Conservation (phyloP, 2,113 vertebrate species). For the Rhinichthys klamathensis region DNA sequence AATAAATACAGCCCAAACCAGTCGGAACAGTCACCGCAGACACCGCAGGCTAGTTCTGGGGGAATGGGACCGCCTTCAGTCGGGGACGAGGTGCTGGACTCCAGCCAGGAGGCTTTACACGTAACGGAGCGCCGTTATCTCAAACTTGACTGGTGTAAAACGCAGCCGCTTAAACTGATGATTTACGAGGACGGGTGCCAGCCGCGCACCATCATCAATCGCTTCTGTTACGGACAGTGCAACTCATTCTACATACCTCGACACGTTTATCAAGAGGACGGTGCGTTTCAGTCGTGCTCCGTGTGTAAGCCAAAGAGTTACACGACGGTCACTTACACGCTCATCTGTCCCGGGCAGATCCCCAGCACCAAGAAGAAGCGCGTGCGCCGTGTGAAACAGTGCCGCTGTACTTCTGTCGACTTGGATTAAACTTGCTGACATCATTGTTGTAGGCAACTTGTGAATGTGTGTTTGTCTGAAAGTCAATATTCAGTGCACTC, state of each 20-base stretch:
- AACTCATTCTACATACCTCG: constrained; percentile 98
- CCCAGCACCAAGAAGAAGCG: constrained; percentile 89
- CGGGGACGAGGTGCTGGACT: constrained; percentile 90
- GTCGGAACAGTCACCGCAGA: constrained; percentile 80
- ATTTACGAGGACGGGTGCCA: constrained; percentile 92
- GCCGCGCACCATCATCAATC: constrained; percentile 91
- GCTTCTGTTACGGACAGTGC: constrained; percentile 97
- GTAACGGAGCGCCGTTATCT: constrained; percentile 86
- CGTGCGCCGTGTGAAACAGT: constrained; percentile 94
- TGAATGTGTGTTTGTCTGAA: neutral
- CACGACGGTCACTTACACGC: constrained; percentile 91
- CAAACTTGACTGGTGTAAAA: constrained; percentile 81
- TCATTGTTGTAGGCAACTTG: neutral
- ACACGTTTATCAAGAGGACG: constrained; percentile 88
- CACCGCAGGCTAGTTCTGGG: constrained; percentile 76
- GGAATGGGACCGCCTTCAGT: constrained; percentile 76
- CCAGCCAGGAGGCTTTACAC: constrained; percentile 93
- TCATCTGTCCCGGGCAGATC: constrained; percentile 89
- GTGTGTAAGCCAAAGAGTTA: constrained; percentile 94
- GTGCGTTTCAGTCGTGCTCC: constrained; percentile 92
- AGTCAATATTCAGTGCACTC: neutral
- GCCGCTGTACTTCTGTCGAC: constrained; percentile 91
- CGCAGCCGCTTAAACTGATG: constrained; percentile 94
- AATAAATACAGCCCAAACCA: constrained; percentile 88
- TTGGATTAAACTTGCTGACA: constrained; percentile 77